phyloP scores from a whole-genome alignment of 2,888 invertebrate species.

The Caenorhabditis wallacei region DNA sequence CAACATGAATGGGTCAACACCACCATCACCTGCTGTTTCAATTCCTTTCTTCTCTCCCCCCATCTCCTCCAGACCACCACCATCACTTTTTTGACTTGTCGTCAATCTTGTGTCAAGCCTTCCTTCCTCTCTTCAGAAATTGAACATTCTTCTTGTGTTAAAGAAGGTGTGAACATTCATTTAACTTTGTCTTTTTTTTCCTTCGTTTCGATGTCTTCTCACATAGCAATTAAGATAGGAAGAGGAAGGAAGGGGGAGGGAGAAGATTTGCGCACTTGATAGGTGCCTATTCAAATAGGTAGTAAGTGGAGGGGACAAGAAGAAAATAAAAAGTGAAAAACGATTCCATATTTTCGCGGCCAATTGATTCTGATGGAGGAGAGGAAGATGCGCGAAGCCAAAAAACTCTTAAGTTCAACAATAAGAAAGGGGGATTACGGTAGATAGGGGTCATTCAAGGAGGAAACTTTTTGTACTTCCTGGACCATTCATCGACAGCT shows the following conservation, averaged over 20 bases:
- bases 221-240: constrained; percentile 53
- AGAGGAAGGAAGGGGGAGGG: not conserved
- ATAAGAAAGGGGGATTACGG: constrained; percentile 38
- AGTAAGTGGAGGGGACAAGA: not conserved
- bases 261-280: constrained; percentile 61
- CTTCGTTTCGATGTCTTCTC: not conserved
- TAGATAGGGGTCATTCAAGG: not conserved
- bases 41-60: not conserved
- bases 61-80: not conserved
- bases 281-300: constrained; percentile 61
- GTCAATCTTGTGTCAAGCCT: constrained; percentile 45
- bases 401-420: constrained; percentile 26
- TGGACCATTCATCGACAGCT: not conserved
- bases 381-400: constrained; percentile 12
- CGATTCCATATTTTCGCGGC: constrained; percentile 56
- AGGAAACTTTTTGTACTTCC: not conserved
- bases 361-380: constrained; percentile 40
- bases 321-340: not conserved
- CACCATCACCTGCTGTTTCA: constrained; percentile 45
- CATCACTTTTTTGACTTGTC: constrained; percentile 12
- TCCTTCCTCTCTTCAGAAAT: not conserved
- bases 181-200: constrained; percentile 17
- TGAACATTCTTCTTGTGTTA: not conserved
- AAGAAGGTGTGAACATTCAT: constrained; percentile 51
- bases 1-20: constrained; percentile 11